Evolutionary conservation across 1,140 invertebrate genomes (phyloP).

Genomic region (Atta colombica): DNA sequence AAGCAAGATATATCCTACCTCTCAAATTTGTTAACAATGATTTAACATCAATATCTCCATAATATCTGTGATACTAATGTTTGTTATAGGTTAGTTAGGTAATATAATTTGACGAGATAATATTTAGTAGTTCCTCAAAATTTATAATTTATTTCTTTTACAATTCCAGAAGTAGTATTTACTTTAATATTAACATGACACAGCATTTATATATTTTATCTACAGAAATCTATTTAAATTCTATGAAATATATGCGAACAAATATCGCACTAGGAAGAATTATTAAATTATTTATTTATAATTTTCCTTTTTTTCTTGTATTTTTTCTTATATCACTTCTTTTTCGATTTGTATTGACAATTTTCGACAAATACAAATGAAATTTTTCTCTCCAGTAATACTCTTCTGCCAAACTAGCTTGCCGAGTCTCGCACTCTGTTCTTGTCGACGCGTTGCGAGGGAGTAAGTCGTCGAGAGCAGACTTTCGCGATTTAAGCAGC

Average conservation of each 20-base stretch:
- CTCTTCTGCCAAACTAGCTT: neutral
- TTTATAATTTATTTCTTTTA: neutral
- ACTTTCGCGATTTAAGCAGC: constrained; percentile 73
- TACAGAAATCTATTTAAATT: neutral
- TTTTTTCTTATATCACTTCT: neutral
- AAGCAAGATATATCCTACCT: constrained; percentile 22
- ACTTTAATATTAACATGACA: neutral
- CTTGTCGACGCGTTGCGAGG: neutral
- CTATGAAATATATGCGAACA: neutral
- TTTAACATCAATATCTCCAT: constrained; percentile 28
- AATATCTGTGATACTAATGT: constrained; percentile 20
- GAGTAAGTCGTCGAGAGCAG: constrained; percentile 33
- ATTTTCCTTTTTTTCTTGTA: neutral
- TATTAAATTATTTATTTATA: constrained; percentile 21
- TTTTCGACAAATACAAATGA: constrained; percentile 31
- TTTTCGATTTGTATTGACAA: constrained; percentile 3
- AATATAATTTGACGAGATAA: neutral
- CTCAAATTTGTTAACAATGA: constrained; percentile 36
- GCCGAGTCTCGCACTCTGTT: neutral
- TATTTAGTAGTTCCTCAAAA: neutral
- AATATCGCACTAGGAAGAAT: no score
- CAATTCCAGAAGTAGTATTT: neutral
- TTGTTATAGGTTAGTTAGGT: no score
- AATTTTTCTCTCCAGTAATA: neutral
- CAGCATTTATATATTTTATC: neutral